Conservation (phyloP, 2,113 vertebrate genomes). For the Australoheros scitulus region DNA sequence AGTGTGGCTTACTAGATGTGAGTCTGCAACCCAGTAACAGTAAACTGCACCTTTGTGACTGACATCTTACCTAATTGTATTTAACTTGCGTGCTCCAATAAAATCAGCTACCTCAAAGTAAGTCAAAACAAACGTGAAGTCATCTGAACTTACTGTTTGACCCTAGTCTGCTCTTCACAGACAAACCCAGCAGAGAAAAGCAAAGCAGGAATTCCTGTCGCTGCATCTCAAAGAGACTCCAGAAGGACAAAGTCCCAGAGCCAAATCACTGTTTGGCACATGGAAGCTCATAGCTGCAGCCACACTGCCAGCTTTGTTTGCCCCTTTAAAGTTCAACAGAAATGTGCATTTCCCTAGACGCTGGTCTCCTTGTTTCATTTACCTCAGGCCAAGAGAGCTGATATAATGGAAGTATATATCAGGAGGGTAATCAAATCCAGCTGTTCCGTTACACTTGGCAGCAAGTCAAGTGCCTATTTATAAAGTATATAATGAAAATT, state of each 20-base stretch:
- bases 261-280: conserved; percentile 42
- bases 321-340: conserved; percentile 60
- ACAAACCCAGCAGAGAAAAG: conserved; percentile 47
- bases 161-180: conserved; percentile 36
- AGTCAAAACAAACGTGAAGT: conserved; percentile 38
- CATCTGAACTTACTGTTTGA: conserved; percentile 23
- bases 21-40: not conserved
- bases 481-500: conserved; percentile 55
- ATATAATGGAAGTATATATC: conserved; percentile 76
- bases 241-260: conserved; percentile 42
- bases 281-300: conserved; percentile 44
- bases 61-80: conserved; percentile 13
- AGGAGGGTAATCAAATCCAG: conserved; percentile 78
- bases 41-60: not conserved
- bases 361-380: conserved; percentile 72
- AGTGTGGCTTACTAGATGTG: not conserved
- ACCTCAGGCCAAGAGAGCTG: conserved; percentile 73
- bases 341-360: conserved; percentile 69
- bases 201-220: conserved; percentile 51
- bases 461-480: conserved; percentile 71
- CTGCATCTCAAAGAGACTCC: conserved; percentile 44
- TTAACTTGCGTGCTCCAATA: not conserved
- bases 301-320: conserved; percentile 78
- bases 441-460: conserved; percentile 72
- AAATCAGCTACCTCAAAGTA: conserved; percentile 25